phyloP scores from a whole-genome alignment of 2,797 vertebrate species.

The Tinamus major region DNA sequence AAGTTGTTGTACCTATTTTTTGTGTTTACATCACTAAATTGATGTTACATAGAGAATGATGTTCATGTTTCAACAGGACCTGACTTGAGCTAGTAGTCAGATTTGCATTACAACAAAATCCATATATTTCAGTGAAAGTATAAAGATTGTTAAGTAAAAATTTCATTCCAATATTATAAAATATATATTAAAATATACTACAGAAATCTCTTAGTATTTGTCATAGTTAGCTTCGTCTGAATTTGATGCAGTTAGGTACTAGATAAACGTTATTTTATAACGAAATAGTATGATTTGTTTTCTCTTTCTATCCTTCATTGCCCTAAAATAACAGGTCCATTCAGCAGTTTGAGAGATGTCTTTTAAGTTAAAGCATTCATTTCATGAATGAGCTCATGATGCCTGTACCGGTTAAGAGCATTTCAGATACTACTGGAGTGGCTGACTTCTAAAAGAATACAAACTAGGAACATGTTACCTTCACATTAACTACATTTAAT shows the following conservation, averaged over 20 bases:
- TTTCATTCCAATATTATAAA: neutral
- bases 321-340: neutral
- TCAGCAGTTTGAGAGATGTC: neutral
- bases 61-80: slow-evolving; percentile 13
- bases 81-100: neutral
- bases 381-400: neutral
- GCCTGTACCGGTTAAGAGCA: neutral
- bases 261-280: neutral
- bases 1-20: slow-evolving; percentile 30
- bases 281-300: neutral
- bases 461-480: neutral
- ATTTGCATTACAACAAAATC: neutral
- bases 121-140: slow-evolving; percentile 11
- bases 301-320: neutral
- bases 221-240: neutral
- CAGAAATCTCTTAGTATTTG: neutral
- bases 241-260: neutral
- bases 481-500: neutral
- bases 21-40: neutral
- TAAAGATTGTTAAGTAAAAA: neutral
- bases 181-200: neutral
- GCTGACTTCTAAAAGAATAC: neutral
- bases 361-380: neutral
- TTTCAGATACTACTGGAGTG: neutral
- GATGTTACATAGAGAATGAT: slow-evolving; percentile 34